Percentiles rank a stretch among this genome's conserved stretches.
phyloP scores from a whole-genome alignment of 23 tunicate species.

The Diplosoma virens region DNA sequence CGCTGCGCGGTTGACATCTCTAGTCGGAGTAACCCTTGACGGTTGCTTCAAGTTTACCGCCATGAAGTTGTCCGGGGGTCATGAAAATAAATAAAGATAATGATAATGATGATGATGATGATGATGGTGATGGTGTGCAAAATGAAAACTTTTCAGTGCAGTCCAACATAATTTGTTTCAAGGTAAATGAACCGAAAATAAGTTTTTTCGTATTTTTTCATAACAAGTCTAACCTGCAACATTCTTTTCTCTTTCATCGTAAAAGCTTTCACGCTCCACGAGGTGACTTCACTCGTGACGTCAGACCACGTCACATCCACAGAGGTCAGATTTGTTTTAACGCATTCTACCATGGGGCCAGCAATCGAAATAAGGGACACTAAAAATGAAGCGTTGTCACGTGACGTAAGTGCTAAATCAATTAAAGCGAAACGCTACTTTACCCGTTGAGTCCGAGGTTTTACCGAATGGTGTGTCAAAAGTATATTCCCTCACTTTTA shows the following conservation, averaged over 20 bases:
- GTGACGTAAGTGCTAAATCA: neutral
- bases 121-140: too few relatives aligned
- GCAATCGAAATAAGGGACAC: slow-evolving; percentile 15
- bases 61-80: too few relatives aligned
- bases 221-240: neutral
- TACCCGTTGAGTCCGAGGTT: slow-evolving; percentile 43
- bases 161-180: too few relatives aligned
- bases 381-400: neutral
- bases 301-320: slow-evolving; percentile 34
- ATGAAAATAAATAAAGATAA: too few relatives aligned
- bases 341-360: slow-evolving; percentile 30
- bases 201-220: too few relatives aligned
- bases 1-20: too few relatives aligned
- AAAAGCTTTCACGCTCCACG: slow-evolving; percentile 24
- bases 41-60: too few relatives aligned
- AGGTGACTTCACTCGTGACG: slow-evolving; percentile 23
- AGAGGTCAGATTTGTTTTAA: slow-evolving; percentile 13
- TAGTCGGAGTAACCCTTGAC: too few relatives aligned
- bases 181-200: too few relatives aligned
- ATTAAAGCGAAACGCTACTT: neutral
- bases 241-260: slow-evolving; percentile 9
- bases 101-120: too few relatives aligned
- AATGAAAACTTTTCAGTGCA: too few relatives aligned
- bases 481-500: slow-evolving; percentile 9
- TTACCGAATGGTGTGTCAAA: slow-evolving; percentile 29